Base-by-base conservation (phyloP, 2,888 invertebrate genomes). In the Hybos culiciformis region DNA sequence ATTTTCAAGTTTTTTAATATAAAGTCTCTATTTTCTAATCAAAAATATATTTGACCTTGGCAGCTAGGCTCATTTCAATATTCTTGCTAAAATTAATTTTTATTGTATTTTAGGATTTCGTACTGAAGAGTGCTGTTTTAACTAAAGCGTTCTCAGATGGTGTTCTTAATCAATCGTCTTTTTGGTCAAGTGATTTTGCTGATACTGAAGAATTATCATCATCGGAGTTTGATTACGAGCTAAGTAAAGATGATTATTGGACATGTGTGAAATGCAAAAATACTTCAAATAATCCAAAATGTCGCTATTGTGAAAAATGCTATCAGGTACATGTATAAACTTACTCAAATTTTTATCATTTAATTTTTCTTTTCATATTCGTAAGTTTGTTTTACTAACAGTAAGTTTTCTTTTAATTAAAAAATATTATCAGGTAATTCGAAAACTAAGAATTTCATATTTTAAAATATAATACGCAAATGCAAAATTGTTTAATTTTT, bases 271-370 rank as follows among this genome's bases (percentile, higher is more conserved):
- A 74, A 56, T 81, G 81, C 64, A 70, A 69, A 48, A 70, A 71
- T 39, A 60, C 62, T 51, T 75, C 71, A 57, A 74, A 79, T 60
- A 77, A 77, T 66, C 77, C 78, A 31, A 63, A 72, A 44, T 80
- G 74, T 58, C 66, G 77, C 48, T 80, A 75, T 66, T 82, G 81
- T 62, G 74, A 77, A 60, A 75, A 75, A 63, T 81, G 80, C 59
- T 80, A 74, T 61, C 75, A 77, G 77, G 80, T 79, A 26, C 12
- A 26, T 23, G 12, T 26, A 12, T 26, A 5, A 26, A 26, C 12
- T 26, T n/a, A n/a, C 5, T 29, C 29, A 8, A 29, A 2, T 29
- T 26, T 3, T 26, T 26, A 26, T 26, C 26, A 26, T 12, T 5
- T 26, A 23, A 23, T 23, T 7, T 12, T 29, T 12, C n/a, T 29